phyloP scores from a whole-genome alignment of 1,140 invertebrate species.

The Catajapyx aquilonaris region DNA sequence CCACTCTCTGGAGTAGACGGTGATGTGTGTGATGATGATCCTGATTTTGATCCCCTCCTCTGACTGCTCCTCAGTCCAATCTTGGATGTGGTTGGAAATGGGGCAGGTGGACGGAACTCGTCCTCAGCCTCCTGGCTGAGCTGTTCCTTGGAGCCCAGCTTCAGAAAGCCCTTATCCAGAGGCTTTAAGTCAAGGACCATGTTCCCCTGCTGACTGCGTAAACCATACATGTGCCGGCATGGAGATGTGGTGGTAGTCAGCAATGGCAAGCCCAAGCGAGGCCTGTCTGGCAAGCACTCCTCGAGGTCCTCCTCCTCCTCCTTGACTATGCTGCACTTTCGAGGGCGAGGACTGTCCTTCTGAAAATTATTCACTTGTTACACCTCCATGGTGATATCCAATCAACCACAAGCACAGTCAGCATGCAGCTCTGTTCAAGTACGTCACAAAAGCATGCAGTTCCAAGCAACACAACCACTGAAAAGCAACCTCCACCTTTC shows the following conservation, averaged over 20 bases:
- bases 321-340: slow-evolving; percentile 72
- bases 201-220: slow-evolving; percentile 12
- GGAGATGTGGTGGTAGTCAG: slow-evolving; percentile 2
- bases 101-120: slow-evolving; percentile 9
- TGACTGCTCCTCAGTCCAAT: slow-evolving; percentile 9
- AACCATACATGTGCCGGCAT: no score
- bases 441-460: no score
- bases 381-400: no score
- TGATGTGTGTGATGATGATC: slow-evolving; percentile 10
- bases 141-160: slow-evolving; percentile 33
- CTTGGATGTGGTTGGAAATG: slow-evolving; percentile 14
- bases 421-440: no score
- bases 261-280: slow-evolving; percentile 1
- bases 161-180: slow-evolving; percentile 17
- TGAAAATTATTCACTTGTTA: no score
- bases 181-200: not conserved
- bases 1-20: slow-evolving; percentile 10
- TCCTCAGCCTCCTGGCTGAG: slow-evolving; percentile 33
- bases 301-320: slow-evolving; percentile 58
- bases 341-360: slow-evolving; percentile 28
- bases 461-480: no score
- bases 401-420: no score
- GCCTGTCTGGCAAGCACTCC: slow-evolving; percentile 20
- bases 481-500: no score
- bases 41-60: slow-evolving; percentile 8